Evolutionary conservation across 2,113 vertebrate species (phyloP), one percentile per base, ranked within the genome.

Genomic region (Scytalopus superciliaris): DNA sequence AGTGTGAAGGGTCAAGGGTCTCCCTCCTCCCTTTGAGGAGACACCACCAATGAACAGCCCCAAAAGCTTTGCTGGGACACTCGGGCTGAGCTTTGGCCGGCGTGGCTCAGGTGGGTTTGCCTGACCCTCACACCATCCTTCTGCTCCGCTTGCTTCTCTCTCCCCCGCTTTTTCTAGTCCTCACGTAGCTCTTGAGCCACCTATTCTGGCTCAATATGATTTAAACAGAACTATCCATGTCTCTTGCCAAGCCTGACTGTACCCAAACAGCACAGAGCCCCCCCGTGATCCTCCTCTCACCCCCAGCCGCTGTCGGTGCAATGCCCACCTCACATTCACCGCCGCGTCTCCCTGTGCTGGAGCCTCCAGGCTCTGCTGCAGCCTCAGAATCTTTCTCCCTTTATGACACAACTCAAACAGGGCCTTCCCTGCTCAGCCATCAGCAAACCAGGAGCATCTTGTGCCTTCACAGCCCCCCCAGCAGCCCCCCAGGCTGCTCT

Each of bases 361-460:
- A 1, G 39, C 66, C 92, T 87, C 66, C 74, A 84, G 82, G 77
- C 73, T 70, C 80, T 31, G 40, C 47, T 92, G 59, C 81, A 91
- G 6, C 68, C 62, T 39, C 60, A 67, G 40, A 14, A 50, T 40
- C 52, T 10, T 55, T 53, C 68, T 50, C n/a, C 18, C 56, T 63
- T 50, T 52, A 10, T 13, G 14, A 49, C 53, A 45, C 0, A 0
- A 69, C 60, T 49, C 18, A 73, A 49, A 50, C 0, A 0, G 10
- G 31, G 31, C 25, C 14, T 35, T 84, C n/a, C 49, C 66, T 82
- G 24, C 27, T 82, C 66, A 75, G 14, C 35, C 35, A 42, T 33
- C 44, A 82, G 68, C 42, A 87, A 87, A 75, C 10, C 35, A 16
- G 33, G 7, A 81, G 19, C 19, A 37, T 40, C 64, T n/a, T 21